Percentiles rank a stretch among this genome's conserved stretches.
phyloP scores from a whole-genome alignment of 2,113 vertebrate species.

The Pterocles gutturalis region DNA sequence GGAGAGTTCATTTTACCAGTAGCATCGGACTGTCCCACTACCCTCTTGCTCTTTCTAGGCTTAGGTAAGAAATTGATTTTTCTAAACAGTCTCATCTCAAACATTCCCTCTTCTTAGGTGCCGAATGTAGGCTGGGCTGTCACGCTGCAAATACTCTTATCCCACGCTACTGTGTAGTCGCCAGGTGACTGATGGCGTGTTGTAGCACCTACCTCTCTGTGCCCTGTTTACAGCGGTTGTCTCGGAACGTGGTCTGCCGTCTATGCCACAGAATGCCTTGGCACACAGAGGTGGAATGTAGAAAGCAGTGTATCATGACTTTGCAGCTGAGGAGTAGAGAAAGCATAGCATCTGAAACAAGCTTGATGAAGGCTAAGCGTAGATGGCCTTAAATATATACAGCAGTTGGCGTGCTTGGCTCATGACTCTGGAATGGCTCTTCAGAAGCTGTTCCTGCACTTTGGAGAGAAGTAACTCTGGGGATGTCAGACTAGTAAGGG shows the following conservation, averaged over 20 bases:
- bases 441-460: constrained; percentile 35
- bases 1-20: neutral
- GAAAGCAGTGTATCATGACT: neutral
- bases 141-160: neutral
- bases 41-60: neutral
- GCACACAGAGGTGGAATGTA: neutral
- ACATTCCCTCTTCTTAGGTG: neutral
- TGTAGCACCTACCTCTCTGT: constrained; percentile 14
- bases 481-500: constrained; percentile 1
- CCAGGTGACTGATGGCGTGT: neutral
- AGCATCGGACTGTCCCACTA: neutral
- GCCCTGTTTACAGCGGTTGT: neutral
- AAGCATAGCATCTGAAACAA: neutral
- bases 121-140: neutral
- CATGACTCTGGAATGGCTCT: accelerated
- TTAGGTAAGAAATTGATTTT: constrained; percentile 5
- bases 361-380: neutral
- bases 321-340: neutral
- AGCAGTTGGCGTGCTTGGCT: neutral
- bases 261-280: neutral
- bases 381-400: neutral
- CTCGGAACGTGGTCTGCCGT: neutral
- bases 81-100: neutral
- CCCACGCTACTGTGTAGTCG: accelerated
- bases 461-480: constrained; percentile 27